These are phyloP conservation scores for Ypsolopha sequella DNA, from an alignment of 2,888 invertebrate genomes.

Conservation along the genomic window DNA sequence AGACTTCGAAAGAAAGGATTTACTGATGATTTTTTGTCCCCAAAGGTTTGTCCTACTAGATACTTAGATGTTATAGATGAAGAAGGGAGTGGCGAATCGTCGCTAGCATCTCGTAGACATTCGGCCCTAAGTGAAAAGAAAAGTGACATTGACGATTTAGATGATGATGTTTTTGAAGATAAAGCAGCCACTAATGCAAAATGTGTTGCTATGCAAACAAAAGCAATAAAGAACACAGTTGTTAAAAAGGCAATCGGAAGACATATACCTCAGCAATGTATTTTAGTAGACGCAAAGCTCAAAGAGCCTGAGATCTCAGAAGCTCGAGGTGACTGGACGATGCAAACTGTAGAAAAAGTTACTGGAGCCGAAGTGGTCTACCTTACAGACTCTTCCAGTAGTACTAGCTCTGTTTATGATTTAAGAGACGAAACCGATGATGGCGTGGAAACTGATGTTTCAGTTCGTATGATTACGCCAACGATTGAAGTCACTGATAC, in stretches of 20 bases:
- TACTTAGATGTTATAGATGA: constrained; percentile 84
- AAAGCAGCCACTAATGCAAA: neutral
- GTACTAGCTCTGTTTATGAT: constrained; percentile 72
- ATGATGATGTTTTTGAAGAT: constrained; percentile 55
- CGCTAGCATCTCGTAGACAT: constrained; percentile 68
- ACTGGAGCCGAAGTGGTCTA: constrained; percentile 77
- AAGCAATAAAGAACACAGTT: constrained; percentile 6
- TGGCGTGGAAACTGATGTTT: constrained; percentile 53
- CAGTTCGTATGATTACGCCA: constrained; percentile 60
- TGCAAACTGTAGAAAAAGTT: constrained; percentile 60
- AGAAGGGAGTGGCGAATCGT: constrained; percentile 77
- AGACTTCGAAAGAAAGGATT: constrained; percentile 47
- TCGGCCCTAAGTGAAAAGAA: constrained; percentile 61
- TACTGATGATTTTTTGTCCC: constrained; percentile 41
- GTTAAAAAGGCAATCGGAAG: constrained; percentile 33
- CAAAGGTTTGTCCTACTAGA: constrained; percentile 73
- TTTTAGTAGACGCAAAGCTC: constrained; percentile 74
- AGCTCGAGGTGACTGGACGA: constrained; percentile 68
- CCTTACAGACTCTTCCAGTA: constrained; percentile 76
- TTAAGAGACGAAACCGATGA: constrained; percentile 56
- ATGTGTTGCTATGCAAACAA: neutral
- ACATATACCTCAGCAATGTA: constrained; percentile 55
- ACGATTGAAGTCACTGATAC: constrained; percentile 63
- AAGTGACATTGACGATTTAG: constrained; percentile 57
- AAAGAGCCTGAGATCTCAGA: constrained; percentile 69